Base-by-base conservation (phyloP, 1,140 invertebrate species). In the Calliopsis andreniformis region DNA sequence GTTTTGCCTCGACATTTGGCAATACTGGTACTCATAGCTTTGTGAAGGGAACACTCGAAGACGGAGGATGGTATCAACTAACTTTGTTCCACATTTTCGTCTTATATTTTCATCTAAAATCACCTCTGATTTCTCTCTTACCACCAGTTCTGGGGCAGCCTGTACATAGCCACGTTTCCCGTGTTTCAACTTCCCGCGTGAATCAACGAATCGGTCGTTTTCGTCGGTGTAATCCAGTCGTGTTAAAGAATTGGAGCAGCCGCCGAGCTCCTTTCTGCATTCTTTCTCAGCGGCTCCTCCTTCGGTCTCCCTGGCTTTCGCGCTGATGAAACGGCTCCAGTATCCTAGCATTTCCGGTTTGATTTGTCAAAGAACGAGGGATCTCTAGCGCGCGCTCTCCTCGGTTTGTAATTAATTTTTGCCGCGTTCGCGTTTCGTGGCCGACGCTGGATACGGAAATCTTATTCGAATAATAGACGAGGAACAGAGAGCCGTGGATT, bases 231-330 rank as follows among this genome's bases (percentile, higher is more conserved):
- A 51, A 73, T 59, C 39, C 61, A 64, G 71, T 56, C 61, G 58
- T 35, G 58, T 78, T 58, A 75, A 59, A 67, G 56, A 78, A 64
- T 1, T 73, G 25, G 28, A 73, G 51, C 53, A 72, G 18, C 4
- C n/a, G n/a, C 14, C 25, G 25, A 2, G 6, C 32, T 55, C 39
- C 25, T 55, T 53, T 12, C 25, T 25, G 16, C n/a, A 0, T 10
- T 25, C 23, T 14, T n/a, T 18, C 14, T 2, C 39, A 2, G 16
- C 42, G 16, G 20, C 16, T 8, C 16, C 23, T n/a, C 2, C 39
- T 6, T 28, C 59, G 23, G 20, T 25, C 10, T 23, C n/a, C 25
- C 51, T 16, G 3, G 18, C 23, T 23, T 16, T 45, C 53, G 28
- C 45, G 51, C 18, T 30, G 68, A 63, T 51, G 28, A 61, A 64